Evolutionary conservation across 53 echinoderm and acorn worm species (phyloP).

Genomic region (Echinarachnius parma): DNA sequence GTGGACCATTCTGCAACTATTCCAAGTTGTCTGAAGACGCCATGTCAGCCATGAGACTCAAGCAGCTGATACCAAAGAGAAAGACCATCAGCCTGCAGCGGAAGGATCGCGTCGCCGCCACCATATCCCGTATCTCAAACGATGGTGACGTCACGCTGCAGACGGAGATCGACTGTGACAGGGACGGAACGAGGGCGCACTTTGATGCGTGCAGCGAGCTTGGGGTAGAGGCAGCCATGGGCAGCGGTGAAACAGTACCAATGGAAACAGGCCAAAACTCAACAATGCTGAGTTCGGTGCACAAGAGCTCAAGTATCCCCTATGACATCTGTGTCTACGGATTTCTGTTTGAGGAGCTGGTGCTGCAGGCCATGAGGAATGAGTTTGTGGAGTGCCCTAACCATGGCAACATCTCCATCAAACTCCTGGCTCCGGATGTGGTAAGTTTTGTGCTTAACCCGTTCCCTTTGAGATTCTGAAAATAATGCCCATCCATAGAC

Average conservation of each 20-base stretch:
- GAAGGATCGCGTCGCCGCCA: conserved; percentile 32
- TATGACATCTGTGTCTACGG: conserved; percentile 75
- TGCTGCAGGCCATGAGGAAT: conserved; percentile 80
- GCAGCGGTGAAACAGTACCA: conserved; percentile 21
- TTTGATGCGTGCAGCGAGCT: conserved; percentile 48
- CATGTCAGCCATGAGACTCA: not conserved
- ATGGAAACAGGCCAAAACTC: conserved; percentile 44
- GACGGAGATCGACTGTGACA: conserved; percentile 27
- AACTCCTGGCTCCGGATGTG: conserved; percentile 91
- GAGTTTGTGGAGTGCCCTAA: conserved; percentile 78
- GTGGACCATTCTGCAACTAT: conserved; percentile 60
- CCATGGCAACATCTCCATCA: conserved; percentile 73
- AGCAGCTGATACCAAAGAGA: conserved; percentile 33
- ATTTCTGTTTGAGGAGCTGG: conserved; percentile 86
- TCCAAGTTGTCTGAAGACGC: conserved; percentile 28
- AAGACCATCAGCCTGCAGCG: conserved; percentile 16
- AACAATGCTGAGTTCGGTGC: conserved; percentile 53
- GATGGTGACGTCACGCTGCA: conserved; percentile 40
- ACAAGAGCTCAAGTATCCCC: conserved; percentile 40
- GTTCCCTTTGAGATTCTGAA: no score
- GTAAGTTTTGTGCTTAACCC: no score
- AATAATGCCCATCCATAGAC: no score
- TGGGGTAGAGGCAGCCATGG: conserved; percentile 31
- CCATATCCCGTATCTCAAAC: not conserved
- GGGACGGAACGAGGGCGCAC: conserved; percentile 1